phyloP scores from a whole-genome alignment of 37 sponge, comb jelly and placozoan genomes.

The Mnemiopsis leidyi region DNA sequence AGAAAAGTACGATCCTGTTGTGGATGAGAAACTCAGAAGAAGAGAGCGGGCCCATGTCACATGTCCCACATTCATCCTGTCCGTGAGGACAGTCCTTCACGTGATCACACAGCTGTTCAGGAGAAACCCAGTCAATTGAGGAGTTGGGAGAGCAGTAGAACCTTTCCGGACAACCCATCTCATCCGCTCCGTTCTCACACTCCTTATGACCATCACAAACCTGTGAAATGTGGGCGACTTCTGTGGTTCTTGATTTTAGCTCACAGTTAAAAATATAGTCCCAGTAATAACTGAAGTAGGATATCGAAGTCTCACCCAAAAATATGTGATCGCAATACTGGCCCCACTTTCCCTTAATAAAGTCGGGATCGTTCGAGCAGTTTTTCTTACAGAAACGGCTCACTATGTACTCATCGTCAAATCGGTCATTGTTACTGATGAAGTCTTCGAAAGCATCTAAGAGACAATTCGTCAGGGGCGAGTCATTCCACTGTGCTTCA shows the following conservation, averaged over 20 bases:
- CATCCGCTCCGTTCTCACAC: background rate
- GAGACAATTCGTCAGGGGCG: background rate
- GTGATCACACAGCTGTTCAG: background rate
- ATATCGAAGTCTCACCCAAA: background rate
- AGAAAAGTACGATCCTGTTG: background rate
- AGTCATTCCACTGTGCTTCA: background rate
- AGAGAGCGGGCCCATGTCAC: background rate
- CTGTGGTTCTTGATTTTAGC: background rate
- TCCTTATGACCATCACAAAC: background rate
- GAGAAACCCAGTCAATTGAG: background rate
- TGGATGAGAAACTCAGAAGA: constrained; percentile 11
- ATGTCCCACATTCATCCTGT: constrained; percentile 20
- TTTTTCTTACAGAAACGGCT: background rate
- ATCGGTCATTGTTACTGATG: background rate
- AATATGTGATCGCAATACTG: background rate
- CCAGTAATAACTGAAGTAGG: too few relatives aligned
- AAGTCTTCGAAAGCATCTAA: background rate
- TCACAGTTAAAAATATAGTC: background rate
- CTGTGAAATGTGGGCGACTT: background rate
- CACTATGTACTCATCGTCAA: background rate
- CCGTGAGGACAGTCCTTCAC: constrained; percentile 44
- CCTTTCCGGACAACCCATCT: constrained; percentile 19
- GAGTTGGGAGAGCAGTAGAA: background rate
- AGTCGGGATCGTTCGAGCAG: background rate
- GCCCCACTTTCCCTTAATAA: background rate